phyloP scores from a whole-genome alignment of 1,140 invertebrate genomes.

The Drosophila orena region DNA sequence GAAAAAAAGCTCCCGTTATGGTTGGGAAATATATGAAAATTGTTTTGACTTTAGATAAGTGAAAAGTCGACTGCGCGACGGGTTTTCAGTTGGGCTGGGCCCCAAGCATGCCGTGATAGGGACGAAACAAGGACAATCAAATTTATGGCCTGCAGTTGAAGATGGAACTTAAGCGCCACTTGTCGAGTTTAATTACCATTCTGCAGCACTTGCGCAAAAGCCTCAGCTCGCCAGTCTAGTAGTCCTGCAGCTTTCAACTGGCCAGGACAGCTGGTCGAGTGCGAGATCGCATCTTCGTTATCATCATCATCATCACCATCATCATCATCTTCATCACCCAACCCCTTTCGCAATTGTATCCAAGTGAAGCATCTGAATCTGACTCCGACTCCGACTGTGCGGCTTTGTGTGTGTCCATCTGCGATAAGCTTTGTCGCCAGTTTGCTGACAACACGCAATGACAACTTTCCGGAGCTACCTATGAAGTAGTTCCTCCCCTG shows the following conservation, averaged over 20 bases:
- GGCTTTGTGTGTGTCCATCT: slow-evolving; percentile 77
- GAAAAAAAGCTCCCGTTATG: slow-evolving; percentile 55
- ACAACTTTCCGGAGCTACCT: slow-evolving; percentile 61
- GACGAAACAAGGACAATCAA: slow-evolving; percentile 70
- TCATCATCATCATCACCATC: neutral
- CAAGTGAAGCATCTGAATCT: slow-evolving; percentile 3
- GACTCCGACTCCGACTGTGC: slow-evolving; percentile 41
- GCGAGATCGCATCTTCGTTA: slow-evolving; percentile 43
- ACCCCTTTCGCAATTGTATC: slow-evolving; percentile 42
- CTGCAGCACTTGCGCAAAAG: neutral
- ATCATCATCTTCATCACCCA: neutral
- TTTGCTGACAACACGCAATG: slow-evolving; percentile 77
- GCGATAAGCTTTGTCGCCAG: slow-evolving; percentile 75
- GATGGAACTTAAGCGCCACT: slow-evolving; percentile 72
- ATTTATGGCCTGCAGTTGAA: slow-evolving; percentile 75
- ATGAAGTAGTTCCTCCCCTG: slow-evolving; percentile 50
- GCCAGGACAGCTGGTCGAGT: slow-evolving; percentile 62
- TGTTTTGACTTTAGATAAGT: slow-evolving; percentile 84
- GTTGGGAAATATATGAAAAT: slow-evolving; percentile 69
- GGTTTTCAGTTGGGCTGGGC: slow-evolving; percentile 3
- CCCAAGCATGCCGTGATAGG: slow-evolving; percentile 69
- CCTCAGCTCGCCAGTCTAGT: no score
- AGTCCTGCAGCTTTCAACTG: neutral
- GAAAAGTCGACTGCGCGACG: slow-evolving; percentile 48
- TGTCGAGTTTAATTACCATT: slow-evolving; percentile 68